Evolutionary conservation across 2,888 invertebrate genomes (phyloP), one percentile per base, ranked within the genome.

Genomic region (Sylvicola fuscatus): DNA sequence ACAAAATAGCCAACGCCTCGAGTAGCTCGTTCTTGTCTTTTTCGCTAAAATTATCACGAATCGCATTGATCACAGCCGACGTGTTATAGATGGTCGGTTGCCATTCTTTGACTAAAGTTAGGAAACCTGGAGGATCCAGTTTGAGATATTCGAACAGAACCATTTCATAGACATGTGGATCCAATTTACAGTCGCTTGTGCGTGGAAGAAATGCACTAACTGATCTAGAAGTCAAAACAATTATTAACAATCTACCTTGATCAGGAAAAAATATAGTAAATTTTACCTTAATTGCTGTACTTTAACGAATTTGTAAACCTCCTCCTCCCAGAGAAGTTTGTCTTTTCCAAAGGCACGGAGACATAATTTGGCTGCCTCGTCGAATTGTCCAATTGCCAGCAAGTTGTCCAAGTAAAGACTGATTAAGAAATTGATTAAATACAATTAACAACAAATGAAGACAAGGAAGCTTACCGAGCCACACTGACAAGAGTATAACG

Each of bases 71-170:
- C 4, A 95, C 75, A 1, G 84, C 78, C 14, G 72, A 70, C 1
- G 82, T 77, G 47, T 79, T 79, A 53, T 89, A 90, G 21, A 95
- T 57, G 12, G 68, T 64, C 1, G 86, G 79, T 36, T 78, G 73
- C 93, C 92, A 95, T 49, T 86, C 81, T 51, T 83, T 78, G 1
- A 95, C 73, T 40, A 90, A 58, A 49, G 75, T 71, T 3, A 86
- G 59, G 56, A 93, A 92, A 5, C 84, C 86, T 49, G 65, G 61
- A 4, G 80, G 71, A 54, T 92, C 86, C 35, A 76, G 69, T 53
- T 82, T 80, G 2, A 95, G 63, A 56, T 81, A 93, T 56, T 95
- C 92, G 50, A 80, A 86, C 16, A 95, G 66, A 40, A 95, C 86
- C 72, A 90, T 77, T 60, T 95, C 93, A 53, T 95, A 95, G 42